These are phyloP conservation scores for Pteropus alecto DNA, from an alignment of 2,113 vertebrate species.

Conservation along the genomic window DNA sequence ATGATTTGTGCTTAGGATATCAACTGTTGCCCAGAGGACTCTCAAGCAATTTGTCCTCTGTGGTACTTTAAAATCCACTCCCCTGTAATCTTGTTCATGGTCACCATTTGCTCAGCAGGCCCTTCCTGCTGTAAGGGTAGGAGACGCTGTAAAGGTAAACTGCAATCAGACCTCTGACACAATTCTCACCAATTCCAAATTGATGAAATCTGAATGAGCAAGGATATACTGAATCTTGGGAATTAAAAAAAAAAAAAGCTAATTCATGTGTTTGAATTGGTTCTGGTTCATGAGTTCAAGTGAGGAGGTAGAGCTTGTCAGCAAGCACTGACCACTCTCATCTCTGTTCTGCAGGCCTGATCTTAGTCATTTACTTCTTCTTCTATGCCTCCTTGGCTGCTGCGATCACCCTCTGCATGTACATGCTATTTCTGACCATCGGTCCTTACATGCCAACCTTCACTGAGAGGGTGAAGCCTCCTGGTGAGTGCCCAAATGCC, in stretches of 20 bases:
- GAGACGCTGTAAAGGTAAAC: constrained; percentile 44
- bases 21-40: constrained; percentile 24
- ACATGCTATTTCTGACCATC: constrained; percentile 93
- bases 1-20: constrained; percentile 51
- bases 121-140: neutral
- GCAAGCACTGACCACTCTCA: constrained; percentile 32
- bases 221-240: constrained; percentile 35
- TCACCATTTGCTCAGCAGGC: constrained; percentile 36
- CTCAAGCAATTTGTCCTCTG: constrained; percentile 35
- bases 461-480: constrained; percentile 93
- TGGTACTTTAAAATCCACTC: constrained; percentile 25
- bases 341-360: constrained; percentile 87
- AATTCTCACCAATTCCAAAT: neutral
- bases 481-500: constrained; percentile 85
- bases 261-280: neutral
- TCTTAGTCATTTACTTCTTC: constrained; percentile 93
- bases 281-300: neutral
- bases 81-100: constrained; percentile 13
- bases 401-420: constrained; percentile 95
- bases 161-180: neutral
- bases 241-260: neutral
- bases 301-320: neutral
- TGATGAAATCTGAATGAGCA: constrained; percentile 18
- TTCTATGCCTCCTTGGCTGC: constrained; percentile 94
- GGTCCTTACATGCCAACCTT: constrained; percentile 92